Percentiles rank a stretch among this genome's conserved stretches.
These are phyloP conservation scores for Gallinago paraguaiae DNA, from an alignment of 2,113 vertebrate species.

Conservation along the genomic window DNA sequence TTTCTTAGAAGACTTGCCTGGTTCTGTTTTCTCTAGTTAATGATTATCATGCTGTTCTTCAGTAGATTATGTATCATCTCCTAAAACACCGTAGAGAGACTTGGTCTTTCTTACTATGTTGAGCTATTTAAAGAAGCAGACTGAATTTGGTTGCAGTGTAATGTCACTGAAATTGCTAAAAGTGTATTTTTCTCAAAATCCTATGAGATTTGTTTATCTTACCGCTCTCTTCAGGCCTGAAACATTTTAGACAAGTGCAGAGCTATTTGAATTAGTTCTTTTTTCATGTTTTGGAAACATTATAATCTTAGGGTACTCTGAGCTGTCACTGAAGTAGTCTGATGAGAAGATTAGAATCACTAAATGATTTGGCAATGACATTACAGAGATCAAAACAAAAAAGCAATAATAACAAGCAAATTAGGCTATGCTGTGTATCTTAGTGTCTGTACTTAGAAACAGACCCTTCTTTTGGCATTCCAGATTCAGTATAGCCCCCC, in stretches of 20 bases:
- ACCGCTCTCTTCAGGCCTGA: neutral
- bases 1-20: neutral
- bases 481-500: neutral
- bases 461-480: neutral
- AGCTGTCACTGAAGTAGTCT: neutral
- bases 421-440: neutral
- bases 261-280: neutral
- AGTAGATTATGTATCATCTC: neutral
- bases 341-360: neutral
- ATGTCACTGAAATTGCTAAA: neutral
- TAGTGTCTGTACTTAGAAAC: neutral
- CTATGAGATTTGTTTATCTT: neutral
- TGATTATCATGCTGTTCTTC: neutral
- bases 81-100: neutral
- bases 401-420: neutral
- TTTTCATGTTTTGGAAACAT: neutral
- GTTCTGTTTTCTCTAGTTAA: neutral
- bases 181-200: neutral
- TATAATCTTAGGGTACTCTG: neutral
- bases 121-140: neutral
- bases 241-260: neutral
- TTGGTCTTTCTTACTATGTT: neutral
- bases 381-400: neutral
- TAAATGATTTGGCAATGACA: neutral
- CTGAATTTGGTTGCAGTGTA: neutral